Conservation (phyloP, 1,140 invertebrate species). For the Popillia japonica region DNA sequence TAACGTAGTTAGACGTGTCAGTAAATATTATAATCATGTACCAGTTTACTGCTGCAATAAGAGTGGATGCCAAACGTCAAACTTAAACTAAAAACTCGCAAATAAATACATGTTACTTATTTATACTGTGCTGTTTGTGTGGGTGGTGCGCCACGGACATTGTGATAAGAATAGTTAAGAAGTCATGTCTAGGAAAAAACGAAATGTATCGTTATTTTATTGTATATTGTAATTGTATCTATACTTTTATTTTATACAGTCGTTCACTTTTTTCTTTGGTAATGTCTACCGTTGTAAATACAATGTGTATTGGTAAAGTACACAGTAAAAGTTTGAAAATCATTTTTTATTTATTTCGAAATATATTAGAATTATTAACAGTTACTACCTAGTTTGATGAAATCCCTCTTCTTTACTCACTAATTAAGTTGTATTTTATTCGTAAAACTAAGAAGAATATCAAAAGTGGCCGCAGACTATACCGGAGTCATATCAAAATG, state of each 20-base stretch:
- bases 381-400: slow-evolving; percentile 21
- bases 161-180: slow-evolving; percentile 61
- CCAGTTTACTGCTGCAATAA: slow-evolving; percentile 53
- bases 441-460: neutral
- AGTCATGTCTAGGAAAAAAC: slow-evolving; percentile 59
- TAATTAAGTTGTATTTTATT: slow-evolving; percentile 1
- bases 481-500: too few relatives aligned
- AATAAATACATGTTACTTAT: slow-evolving; percentile 61
- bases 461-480: too few relatives aligned
- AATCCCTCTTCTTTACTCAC: neutral
- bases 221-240: slow-evolving; percentile 60
- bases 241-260: slow-evolving; percentile 60
- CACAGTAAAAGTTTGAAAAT: slow-evolving; percentile 58
- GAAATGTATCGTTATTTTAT: slow-evolving; percentile 60
- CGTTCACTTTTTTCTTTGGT: slow-evolving; percentile 55
- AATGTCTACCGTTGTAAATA: slow-evolving; percentile 59
- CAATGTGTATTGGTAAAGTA: slow-evolving; percentile 57
- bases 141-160: slow-evolving; percentile 58
- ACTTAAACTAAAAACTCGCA: slow-evolving; percentile 56
- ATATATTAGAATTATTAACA: slow-evolving; percentile 38
- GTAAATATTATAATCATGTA: slow-evolving; percentile 40
- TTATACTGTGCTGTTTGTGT: slow-evolving; percentile 61
- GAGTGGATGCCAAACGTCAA: slow-evolving; percentile 57
- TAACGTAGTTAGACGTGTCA: slow-evolving; percentile 33
- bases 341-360: slow-evolving; percentile 51